Conservation (phyloP, 1,140 invertebrate genomes). For the Agrilus planipennis region DNA sequence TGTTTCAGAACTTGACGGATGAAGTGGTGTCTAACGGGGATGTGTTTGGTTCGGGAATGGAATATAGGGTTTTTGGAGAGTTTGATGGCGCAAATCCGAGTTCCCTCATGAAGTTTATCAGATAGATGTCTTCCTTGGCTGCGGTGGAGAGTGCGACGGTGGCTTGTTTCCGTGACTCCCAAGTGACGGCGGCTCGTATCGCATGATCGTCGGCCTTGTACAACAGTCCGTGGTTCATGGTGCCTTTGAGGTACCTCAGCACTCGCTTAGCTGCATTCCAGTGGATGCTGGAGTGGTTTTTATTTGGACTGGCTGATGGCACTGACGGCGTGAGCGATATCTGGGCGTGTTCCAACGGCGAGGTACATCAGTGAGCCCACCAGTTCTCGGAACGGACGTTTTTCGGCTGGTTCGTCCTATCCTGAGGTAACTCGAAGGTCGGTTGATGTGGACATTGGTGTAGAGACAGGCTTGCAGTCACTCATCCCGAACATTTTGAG, state of each 20-base stretch:
- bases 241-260: constrained; percentile 29
- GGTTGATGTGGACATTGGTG: too few species aligned
- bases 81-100: constrained; percentile 16
- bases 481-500: constrained; percentile 13
- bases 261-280: constrained; percentile 29
- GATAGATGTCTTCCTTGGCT: constrained; percentile 19
- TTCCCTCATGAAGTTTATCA: constrained; percentile 12
- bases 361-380: constrained; percentile 35
- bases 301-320: constrained; percentile 28
- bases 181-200: constrained; percentile 20
- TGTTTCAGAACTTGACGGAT: too few species aligned
- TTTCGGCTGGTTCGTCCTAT: constrained; percentile 3
- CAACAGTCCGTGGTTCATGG: constrained; percentile 6
- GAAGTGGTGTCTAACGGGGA: constrained; percentile 29
- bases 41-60: constrained; percentile 27
- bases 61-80: constrained; percentile 19
- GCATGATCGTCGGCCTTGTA: constrained; percentile 1
- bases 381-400: constrained; percentile 21
- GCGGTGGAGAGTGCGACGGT: constrained; percentile 22
- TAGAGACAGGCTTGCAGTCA: constrained; percentile 14
- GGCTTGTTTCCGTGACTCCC: constrained; percentile 25
- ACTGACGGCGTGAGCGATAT: constrained; percentile 31
- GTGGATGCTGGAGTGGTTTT: constrained; percentile 19
- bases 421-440: constrained; percentile 9
- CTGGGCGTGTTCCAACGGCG: constrained; percentile 29